Percentiles rank a stretch among this genome's conserved stretches.
Conservation (phyloP, 1,140 invertebrate genomes). For the Leptinotarsa texana region DNA sequence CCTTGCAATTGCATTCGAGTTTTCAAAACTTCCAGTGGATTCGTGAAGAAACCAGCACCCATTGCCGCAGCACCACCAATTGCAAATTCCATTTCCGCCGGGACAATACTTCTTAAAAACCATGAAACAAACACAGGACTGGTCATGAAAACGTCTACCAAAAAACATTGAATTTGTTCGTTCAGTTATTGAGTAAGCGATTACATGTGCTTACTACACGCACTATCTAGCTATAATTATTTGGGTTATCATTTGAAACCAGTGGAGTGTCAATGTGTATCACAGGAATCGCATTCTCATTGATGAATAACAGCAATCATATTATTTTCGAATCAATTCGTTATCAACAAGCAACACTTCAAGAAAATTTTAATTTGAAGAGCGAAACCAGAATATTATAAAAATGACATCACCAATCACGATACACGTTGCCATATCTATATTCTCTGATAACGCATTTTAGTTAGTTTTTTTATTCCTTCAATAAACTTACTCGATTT, state of each 20-base stretch:
- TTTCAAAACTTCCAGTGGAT: slow-evolving; percentile 84
- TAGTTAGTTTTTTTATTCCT: no score
- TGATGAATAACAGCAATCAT: no score
- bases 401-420: no score
- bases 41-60: slow-evolving; percentile 61
- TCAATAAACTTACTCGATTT: no score
- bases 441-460: no score
- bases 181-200: neutral
- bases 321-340: no score
- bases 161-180: neutral
- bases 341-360: no score
- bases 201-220: neutral
- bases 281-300: no score
- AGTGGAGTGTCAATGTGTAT: neutral
- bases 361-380: no score
- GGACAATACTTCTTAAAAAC: neutral
- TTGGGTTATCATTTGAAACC: neutral
- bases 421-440: no score
- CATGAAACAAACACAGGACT: neutral
- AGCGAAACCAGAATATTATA: no score
- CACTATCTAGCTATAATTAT: neutral
- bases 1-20: slow-evolving; percentile 88
- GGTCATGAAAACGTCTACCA: neutral
- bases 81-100: slow-evolving; percentile 47
- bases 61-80: slow-evolving; percentile 50